Base-by-base conservation (phyloP, 2,888 invertebrate genomes). In the Amphiduros pacificus region DNA sequence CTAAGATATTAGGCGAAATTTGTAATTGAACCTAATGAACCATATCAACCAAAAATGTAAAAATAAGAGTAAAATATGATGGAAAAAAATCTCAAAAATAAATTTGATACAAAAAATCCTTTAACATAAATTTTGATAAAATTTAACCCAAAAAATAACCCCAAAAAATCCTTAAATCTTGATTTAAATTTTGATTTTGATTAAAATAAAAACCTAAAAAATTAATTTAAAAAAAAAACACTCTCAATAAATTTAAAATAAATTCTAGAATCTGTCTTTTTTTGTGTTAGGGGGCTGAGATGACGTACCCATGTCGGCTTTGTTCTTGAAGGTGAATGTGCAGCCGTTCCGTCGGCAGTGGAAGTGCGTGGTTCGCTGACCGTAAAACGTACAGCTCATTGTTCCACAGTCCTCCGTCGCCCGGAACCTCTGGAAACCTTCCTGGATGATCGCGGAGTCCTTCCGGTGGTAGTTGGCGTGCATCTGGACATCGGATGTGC, bases 401-500 rank as follows among this genome's bases (percentile, higher is more conserved):
- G 93, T 92, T 6, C 91, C 91, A 83, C 97, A 98, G 83, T 92
- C 94, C 82, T 98, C 97, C 0, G 95, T 95, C 0, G 96, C 97
- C 20, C 97, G 87, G 85, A 93, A 96, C 73, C 98, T 87, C 78
- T 96, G 95, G 85, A 98, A 98, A 0, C 98, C 98, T 82, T 97
- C 97, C 78, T 95, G 94, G 61, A 95, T 93, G 74, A 98, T 97
- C 22, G 96, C 96, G 0, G 94, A 94, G 82, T 97, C 96, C 82
- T 98, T 98, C 60, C 96, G 89, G 83, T 98, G 98, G 83, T 96
- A 97, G 84, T 97, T 97, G 2, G 97, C 95, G 83, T 98, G 98
- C 97, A 97, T 97, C 85, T 98, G 97, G 3, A 98, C 97, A 83
- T 98, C 98, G 54, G 96, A 96, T 2, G 98, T 98, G 75, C 95